A percentile compares a stretch with the other conserved stretches of the same genome.
Conservation (phyloP, 2,888 invertebrate species). For the Bellardia bayeri region DNA sequence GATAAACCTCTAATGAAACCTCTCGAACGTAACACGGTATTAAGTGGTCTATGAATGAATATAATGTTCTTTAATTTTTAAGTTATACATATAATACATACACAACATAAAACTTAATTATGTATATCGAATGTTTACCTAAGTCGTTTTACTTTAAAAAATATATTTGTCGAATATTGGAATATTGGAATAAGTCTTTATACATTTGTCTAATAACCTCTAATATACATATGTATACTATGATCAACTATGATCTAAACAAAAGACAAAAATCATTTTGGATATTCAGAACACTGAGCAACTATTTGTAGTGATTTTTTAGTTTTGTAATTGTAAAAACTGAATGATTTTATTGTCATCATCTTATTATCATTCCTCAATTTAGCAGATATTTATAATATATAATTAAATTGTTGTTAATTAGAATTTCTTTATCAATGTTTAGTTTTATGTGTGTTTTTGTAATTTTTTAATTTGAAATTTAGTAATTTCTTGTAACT, state of each 20-base stretch:
- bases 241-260: not conserved
- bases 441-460: constrained; percentile 8
- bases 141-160: not conserved
- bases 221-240: not conserved
- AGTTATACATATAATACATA: not conserved
- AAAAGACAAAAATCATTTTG: not conserved
- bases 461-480: not conserved
- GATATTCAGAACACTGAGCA: not conserved
- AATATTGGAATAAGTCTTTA: not conserved
- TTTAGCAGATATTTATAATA: not conserved
- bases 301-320: not conserved
- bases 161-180: not conserved
- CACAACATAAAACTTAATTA: not conserved
- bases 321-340: not conserved
- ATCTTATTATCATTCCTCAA: constrained; percentile 6
- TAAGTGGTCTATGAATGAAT: constrained; percentile 67
- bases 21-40: constrained; percentile 75
- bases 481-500: not conserved
- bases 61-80: too few species aligned
- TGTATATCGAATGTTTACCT: constrained; percentile 27
- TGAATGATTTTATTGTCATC: not conserved
- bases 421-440: not conserved
- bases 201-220: too few species aligned
- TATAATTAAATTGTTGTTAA: not conserved
- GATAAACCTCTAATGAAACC: constrained; percentile 80